Conservation (phyloP, 2,113 vertebrate genomes). For the Argyrosomus japonicus region DNA sequence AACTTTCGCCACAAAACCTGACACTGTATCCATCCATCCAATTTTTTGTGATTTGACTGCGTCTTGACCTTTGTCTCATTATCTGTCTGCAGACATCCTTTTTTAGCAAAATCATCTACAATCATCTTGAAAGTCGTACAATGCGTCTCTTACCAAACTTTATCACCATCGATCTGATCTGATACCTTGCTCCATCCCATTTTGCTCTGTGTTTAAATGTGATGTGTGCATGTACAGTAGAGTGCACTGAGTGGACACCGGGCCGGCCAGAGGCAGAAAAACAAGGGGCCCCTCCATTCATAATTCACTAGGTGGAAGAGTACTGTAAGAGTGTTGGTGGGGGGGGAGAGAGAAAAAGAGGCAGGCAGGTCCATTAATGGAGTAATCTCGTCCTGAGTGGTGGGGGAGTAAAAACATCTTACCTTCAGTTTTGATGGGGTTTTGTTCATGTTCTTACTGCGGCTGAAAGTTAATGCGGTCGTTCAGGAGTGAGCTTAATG, state of each 20-base stretch:
- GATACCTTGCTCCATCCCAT: conserved; percentile 24
- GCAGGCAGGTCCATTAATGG: conserved; percentile 69
- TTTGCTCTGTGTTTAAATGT: conserved; percentile 58
- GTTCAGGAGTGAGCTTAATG: not conserved
- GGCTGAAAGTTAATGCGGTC: conserved; percentile 15
- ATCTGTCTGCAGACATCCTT: not conserved
- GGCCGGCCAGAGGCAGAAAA: conserved; percentile 73
- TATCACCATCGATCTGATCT: conserved; percentile 32
- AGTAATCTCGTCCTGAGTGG: conserved; percentile 64
- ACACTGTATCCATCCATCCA: not conserved
- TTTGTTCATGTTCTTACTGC: conserved; percentile 34
- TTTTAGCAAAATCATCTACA: not conserved
- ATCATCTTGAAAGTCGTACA: not conserved
- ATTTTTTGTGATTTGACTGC: not conserved
- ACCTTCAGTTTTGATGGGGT: conserved; percentile 49
- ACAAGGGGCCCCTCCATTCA: conserved; percentile 82
- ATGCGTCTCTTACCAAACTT: conserved; percentile 24
- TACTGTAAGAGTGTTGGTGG: conserved; percentile 66
- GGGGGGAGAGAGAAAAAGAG: conserved; percentile 26
- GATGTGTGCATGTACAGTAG: conserved; percentile 73
- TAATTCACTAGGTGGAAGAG: conserved; percentile 83
- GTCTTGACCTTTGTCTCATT: not conserved
- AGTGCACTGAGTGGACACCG: conserved; percentile 78
- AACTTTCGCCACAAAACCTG: not conserved
- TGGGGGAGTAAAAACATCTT: conserved; percentile 61